Base-by-base conservation (phyloP, 1,140 invertebrate species). In the Spodoptera litura region DNA sequence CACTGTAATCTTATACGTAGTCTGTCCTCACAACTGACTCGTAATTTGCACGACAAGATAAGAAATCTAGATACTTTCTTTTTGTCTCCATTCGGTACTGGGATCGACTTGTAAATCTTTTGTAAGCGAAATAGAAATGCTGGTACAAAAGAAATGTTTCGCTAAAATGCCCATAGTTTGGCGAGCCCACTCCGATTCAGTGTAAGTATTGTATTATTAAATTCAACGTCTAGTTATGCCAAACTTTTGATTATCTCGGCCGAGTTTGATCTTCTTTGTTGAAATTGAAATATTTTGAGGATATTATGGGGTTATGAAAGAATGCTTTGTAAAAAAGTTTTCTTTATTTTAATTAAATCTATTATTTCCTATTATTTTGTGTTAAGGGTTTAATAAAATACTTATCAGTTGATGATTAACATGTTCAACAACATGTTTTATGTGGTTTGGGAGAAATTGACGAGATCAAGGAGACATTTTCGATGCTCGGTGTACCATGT, bases 41-140 rank as follows among this genome's bases (percentile, higher is more conserved):
- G 53, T 58, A 72, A 72, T 72, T 56, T 72, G 35, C 53, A 56
- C 53, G 53, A 72, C 31, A 72, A 38, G 52, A 72, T 44, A 56
- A 56, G 5, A 38, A 72, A 31, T 66, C 38, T 72, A 20, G n/a
- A 72, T 53, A 72, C 31, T 55, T 31, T 71, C 68, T 55, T 71
- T 71, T 27, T 70, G 51, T 52, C 12, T 68, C 53, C 56, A 71
- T 71, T 71, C 68, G 11, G 52, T 64, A 49, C 35, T 64, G 25
- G 35, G 52, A 20, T 38, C 70, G 31, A 27, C 27, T 71, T 35
- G 35, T 56, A 72, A 25, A 56, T 72, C 53, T 58, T 72, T 72
- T 72, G 70, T 55, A 72, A 27, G 56, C 31, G 27, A 35, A 56
- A 72, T 58, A 58, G 52, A 72, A 72, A 72, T 15, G 12, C 53